Conservation (phyloP, 2,797 vertebrate species). For the Argya squamiceps region DNA sequence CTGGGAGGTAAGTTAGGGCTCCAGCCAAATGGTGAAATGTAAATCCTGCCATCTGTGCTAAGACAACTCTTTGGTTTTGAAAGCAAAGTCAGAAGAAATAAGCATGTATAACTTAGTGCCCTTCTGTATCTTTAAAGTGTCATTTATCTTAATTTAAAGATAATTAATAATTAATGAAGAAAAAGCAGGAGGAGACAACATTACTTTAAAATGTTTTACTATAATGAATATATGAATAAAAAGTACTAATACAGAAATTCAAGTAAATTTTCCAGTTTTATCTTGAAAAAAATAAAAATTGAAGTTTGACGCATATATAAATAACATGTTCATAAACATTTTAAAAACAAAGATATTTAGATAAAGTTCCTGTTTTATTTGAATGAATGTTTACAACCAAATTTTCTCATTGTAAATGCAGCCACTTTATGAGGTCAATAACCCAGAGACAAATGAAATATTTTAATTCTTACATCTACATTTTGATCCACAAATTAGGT, state of each 20-base stretch:
- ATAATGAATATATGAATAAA: not conserved
- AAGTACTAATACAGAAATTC: not conserved
- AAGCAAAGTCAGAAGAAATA: not conserved
- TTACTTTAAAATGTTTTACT: not conserved
- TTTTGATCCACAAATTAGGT: constrained; percentile 25
- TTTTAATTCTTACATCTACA: not conserved
- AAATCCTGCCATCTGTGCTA: not conserved
- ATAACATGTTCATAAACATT: not conserved
- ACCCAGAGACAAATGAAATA: not conserved
- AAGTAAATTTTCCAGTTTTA: not conserved
- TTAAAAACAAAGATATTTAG: not conserved
- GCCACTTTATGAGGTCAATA: not conserved
- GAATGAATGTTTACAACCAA: not conserved
- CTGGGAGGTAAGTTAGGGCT: not conserved
- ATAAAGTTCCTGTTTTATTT: not conserved
- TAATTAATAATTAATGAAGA: not conserved
- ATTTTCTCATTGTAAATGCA: not conserved
- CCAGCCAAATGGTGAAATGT: not conserved
- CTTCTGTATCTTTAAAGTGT: not conserved
- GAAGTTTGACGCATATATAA: not conserved
- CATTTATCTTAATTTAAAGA: not conserved
- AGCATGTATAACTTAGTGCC: not conserved
- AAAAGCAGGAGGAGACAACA: not conserved
- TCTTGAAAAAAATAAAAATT: not conserved
- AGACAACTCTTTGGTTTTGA: not conserved